Evolutionary conservation across 1,140 invertebrate genomes (phyloP).

Genomic region (Glomeris maerens): DNA sequence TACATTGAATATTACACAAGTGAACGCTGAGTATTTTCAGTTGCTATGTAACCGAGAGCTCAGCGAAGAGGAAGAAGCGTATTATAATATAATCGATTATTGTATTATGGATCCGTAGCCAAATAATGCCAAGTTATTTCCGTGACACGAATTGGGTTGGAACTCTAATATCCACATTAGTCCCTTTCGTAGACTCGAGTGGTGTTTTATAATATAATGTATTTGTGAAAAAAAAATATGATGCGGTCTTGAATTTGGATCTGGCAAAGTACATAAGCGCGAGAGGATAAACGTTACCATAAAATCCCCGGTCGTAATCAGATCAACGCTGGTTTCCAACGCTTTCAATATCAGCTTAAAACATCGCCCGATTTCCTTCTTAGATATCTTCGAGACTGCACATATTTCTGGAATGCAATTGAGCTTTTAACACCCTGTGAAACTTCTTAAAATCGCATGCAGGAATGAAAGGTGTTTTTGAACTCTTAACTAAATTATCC

Average conservation of each 20-base stretch:
- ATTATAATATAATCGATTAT: no score
- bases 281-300: constrained; percentile 57
- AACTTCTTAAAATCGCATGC: background rate
- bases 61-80: no score
- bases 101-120: no score
- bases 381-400: constrained; percentile 95
- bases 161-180: no score
- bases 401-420: constrained; percentile 62
- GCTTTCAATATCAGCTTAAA: constrained; percentile 89
- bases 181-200: no score
- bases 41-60: no score
- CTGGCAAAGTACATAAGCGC: background rate
- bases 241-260: background rate
- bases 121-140: no score
- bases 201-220: background rate
- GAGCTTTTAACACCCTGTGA: no score
- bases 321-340: constrained; percentile 82
- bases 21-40: no score
- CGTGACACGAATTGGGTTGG: no score
- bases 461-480: constrained; percentile 1
- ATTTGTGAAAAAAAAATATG: background rate
- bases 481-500: background rate
- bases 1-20: no score
- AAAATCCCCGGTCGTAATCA: constrained; percentile 96
- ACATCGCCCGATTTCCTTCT: constrained; percentile 96